Evolutionary conservation across 2,797 vertebrate species (phyloP).

Genomic region (Dromococcyx pavoninus): DNA sequence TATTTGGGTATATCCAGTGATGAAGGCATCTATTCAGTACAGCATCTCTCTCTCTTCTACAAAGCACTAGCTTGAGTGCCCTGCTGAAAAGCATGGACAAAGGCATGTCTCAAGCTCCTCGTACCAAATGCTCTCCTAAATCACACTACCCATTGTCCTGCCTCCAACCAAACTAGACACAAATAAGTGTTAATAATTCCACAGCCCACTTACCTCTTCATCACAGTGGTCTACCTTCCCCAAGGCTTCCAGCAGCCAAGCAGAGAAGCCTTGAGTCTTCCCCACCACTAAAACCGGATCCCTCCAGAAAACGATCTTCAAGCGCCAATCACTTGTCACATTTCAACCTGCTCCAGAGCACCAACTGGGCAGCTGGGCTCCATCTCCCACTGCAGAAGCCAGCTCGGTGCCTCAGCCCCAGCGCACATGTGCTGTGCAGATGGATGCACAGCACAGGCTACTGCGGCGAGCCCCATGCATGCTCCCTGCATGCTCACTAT

Average conservation of each 20-base stretch:
- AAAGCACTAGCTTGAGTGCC: neutral
- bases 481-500: neutral
- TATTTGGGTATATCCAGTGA: neutral
- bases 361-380: neutral
- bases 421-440: slow-evolving; percentile 51
- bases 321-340: neutral
- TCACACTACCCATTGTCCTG: neutral
- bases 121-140: neutral
- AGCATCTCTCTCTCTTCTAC: neutral
- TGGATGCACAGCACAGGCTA: neutral
- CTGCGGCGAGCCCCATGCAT: neutral
- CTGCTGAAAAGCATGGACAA: neutral
- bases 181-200: neutral
- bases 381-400: neutral
- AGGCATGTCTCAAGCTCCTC: neutral
- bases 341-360: slow-evolving; percentile 14
- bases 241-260: neutral
- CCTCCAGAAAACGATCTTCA: neutral
- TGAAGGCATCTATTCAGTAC: neutral
- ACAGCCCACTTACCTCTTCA: neutral
- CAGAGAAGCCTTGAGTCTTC: neutral
- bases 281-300: neutral
- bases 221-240: neutral
- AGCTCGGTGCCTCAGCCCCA: neutral
- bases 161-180: neutral